These are phyloP conservation scores for Xenopus borealis DNA, from an alignment of 2,113 vertebrate species.

Conservation along the genomic window DNA sequence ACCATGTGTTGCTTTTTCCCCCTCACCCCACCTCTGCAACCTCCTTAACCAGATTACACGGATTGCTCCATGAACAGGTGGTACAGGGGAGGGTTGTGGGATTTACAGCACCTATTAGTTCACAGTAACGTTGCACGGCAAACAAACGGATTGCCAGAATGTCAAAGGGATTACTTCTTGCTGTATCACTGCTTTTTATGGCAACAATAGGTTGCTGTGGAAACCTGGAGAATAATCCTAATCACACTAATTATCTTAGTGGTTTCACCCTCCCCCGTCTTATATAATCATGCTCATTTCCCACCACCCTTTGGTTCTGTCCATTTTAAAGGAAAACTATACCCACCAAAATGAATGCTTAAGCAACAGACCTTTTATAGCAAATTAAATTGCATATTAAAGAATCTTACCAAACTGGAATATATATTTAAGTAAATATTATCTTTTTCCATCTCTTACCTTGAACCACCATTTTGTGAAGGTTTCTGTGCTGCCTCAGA, in stretches of 20 bases:
- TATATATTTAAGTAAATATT: no score
- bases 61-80: neutral
- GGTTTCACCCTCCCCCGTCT: neutral
- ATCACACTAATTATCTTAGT: neutral
- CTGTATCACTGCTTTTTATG: neutral
- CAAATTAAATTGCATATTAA: no score
- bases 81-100: neutral
- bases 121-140: neutral
- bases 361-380: no score
- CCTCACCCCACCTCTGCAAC: neutral
- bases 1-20: neutral
- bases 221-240: conserved; percentile 3
- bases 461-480: no score
- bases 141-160: neutral
- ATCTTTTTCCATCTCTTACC: no score
- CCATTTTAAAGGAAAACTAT: no score
- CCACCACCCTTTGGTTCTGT: neutral
- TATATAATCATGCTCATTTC: neutral
- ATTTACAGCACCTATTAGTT: neutral
- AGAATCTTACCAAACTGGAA: no score
- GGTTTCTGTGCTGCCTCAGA: no score
- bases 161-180: neutral
- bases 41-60: conserved; percentile 23
- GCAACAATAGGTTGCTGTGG: neutral
- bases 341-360: no score